Percentiles rank a stretch among this genome's conserved stretches.
These are phyloP conservation scores for Morus bassanus DNA, from an alignment of 2,797 vertebrate species.

Conservation along the genomic window DNA sequence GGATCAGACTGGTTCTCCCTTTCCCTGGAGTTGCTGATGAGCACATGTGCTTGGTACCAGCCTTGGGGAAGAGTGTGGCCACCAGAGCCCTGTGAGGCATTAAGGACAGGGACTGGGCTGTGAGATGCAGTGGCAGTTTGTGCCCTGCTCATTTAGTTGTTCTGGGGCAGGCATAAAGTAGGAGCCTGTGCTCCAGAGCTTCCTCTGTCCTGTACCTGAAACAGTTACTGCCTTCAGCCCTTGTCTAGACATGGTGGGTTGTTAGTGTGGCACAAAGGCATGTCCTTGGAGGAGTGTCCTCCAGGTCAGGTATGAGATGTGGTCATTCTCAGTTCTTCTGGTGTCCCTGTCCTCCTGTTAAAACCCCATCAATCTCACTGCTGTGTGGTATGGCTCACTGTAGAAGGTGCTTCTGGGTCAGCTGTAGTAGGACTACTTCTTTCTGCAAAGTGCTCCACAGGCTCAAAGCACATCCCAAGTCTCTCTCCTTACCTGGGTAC, in stretches of 20 bases:
- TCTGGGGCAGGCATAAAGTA: neutral
- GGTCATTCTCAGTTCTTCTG: neutral
- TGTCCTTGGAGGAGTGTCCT: neutral
- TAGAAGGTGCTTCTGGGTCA: neutral
- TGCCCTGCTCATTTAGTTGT: neutral
- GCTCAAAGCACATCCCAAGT: neutral
- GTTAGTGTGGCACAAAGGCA: neutral
- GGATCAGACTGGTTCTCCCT: neutral
- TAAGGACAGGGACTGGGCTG: neutral
- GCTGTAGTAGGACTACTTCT: neutral
- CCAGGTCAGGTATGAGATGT: neutral
- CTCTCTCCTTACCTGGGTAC: neutral
- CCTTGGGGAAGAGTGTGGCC: fast-evolving
- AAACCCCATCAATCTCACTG: neutral
- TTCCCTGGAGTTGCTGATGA: neutral
- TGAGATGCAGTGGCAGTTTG: neutral
- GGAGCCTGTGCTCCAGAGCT: neutral
- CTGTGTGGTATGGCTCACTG: neutral
- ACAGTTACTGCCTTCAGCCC: neutral
- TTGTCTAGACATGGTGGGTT: neutral
- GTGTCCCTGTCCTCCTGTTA: neutral
- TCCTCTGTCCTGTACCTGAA: neutral
- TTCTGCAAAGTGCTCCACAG: neutral
- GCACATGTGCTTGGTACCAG: neutral
- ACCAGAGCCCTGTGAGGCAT: neutral